Evolutionary conservation across 2,888 invertebrate species (phyloP).

Genomic region (Antheraea assamensis): DNA sequence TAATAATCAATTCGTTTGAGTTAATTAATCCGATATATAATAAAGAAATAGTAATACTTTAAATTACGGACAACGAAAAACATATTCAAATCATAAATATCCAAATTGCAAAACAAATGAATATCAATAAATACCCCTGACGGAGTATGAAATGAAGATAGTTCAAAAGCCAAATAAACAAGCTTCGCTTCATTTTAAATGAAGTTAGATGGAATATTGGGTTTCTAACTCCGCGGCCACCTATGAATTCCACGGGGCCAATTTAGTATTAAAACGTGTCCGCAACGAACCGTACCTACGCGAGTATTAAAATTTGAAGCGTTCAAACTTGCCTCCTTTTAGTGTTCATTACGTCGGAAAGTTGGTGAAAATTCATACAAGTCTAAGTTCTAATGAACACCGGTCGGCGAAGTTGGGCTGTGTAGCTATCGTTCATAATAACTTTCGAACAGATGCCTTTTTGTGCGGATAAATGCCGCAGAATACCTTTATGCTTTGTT

Average conservation of each 20-base stretch:
- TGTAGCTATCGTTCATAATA: constrained; percentile 56
- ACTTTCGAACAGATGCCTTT: constrained; percentile 46
- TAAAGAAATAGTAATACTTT: no score
- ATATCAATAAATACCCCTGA: constrained; percentile 12
- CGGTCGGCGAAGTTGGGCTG: constrained; percentile 66
- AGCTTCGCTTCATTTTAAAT: constrained; percentile 55
- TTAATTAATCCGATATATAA: background rate
- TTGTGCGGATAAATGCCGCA: constrained; percentile 43
- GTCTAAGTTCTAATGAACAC: constrained; percentile 81
- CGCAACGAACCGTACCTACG: constrained; percentile 51
- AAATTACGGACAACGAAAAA: no score
- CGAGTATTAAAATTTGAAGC: constrained; percentile 79
- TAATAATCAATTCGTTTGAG: background rate
- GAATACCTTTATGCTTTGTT: constrained; percentile 39
- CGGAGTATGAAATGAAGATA: constrained; percentile 46
- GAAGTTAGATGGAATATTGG: constrained; percentile 72
- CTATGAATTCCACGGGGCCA: constrained; percentile 63
- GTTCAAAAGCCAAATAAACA: constrained; percentile 69
- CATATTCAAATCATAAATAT: background rate
- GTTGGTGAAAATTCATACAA: constrained; percentile 79
- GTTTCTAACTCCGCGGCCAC: constrained; percentile 67
- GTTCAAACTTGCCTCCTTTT: constrained; percentile 78
- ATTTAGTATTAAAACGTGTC: constrained; percentile 63
- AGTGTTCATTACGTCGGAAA: constrained; percentile 79
- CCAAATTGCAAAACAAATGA: constrained; percentile 17